Conservation (phyloP, 2,888 invertebrate species). For the Halictus quadricinctus region DNA sequence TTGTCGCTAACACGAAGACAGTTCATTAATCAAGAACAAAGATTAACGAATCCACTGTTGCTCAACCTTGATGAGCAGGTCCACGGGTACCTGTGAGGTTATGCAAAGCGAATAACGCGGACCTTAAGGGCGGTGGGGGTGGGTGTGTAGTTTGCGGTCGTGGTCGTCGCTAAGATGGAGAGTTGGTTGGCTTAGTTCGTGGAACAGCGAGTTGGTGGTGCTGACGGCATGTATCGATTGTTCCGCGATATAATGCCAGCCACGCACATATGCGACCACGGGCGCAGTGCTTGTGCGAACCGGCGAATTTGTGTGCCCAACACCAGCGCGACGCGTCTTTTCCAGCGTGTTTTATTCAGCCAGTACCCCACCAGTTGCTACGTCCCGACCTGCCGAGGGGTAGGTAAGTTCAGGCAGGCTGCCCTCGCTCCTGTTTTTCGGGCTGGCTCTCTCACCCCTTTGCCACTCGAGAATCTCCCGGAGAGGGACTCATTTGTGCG, state of each 20-base stretch:
- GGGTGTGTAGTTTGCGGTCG: slow-evolving; percentile 67
- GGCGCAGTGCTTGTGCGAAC: slow-evolving; percentile 60
- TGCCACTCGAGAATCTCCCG: slow-evolving; percentile 1
- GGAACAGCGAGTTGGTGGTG: slow-evolving; percentile 71
- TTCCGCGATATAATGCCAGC: slow-evolving; percentile 76
- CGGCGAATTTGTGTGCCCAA: slow-evolving; percentile 60
- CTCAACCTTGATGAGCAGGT: not conserved
- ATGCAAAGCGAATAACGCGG: slow-evolving; percentile 72
- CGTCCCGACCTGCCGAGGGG: slow-evolving; percentile 44
- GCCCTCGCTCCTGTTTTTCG: slow-evolving; percentile 38
- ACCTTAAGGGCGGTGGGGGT: slow-evolving; percentile 58
- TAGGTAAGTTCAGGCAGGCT: slow-evolving; percentile 46
- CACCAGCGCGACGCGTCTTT: slow-evolving; percentile 58
- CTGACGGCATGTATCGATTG: slow-evolving; percentile 78
- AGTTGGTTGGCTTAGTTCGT: slow-evolving; percentile 68
- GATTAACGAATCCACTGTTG: not conserved
- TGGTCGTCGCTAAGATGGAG: slow-evolving; percentile 56
- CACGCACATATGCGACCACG: slow-evolving; percentile 68
- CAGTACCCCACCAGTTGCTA: slow-evolving; percentile 47
- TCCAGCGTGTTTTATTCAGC: slow-evolving; percentile 60
- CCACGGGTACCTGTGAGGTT: slow-evolving; percentile 60
- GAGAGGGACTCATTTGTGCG: slow-evolving; percentile 31
- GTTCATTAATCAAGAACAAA: not conserved
- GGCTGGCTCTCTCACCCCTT: slow-evolving; percentile 25
- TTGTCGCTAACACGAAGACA: too few species aligned